Percentiles rank a stretch among this genome's conserved stretches.
phyloP scores from a whole-genome alignment of 2,113 vertebrate species.

The Mola mola region DNA sequence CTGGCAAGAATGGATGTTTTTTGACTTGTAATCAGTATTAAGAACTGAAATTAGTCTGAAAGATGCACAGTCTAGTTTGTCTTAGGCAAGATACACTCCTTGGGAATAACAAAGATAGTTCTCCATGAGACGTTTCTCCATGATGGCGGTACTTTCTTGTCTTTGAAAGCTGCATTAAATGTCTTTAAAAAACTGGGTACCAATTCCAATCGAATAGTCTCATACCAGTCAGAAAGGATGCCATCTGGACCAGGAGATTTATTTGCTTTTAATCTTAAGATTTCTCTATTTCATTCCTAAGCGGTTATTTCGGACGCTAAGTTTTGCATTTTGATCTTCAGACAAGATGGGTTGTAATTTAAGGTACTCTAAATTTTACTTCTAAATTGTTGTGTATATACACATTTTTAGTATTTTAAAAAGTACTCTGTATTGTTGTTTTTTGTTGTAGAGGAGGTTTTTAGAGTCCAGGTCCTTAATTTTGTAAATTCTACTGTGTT shows the following conservation, averaged over 20 bases:
- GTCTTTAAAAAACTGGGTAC: no score
- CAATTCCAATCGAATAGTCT: no score
- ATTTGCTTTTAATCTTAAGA: background rate
- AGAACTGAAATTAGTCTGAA: no score
- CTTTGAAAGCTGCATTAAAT: background rate
- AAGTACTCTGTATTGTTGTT: background rate
- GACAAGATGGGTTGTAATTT: no score
- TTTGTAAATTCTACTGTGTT: slow-evolving; percentile 1
- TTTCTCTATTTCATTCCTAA: background rate
- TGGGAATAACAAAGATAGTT: no score
- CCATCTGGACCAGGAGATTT: background rate
- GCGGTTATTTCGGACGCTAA: no score
- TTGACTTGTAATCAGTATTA: background rate
- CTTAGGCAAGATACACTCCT: no score
- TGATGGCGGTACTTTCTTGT: no score
- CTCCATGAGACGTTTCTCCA: no score
- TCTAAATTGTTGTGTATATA: background rate
- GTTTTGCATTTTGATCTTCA: no score
- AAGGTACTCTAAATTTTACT: background rate
- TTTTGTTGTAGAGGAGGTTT: background rate
- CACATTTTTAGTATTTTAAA: slow-evolving; percentile 1
- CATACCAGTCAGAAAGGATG: background rate
- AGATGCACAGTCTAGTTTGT: no score
- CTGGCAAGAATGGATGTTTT: background rate
- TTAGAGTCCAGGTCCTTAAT: background rate